Evolutionary conservation across 2,888 invertebrate species (phyloP), one percentile per base, ranked within the genome.

Genomic region (Pinctada fucata): DNA sequence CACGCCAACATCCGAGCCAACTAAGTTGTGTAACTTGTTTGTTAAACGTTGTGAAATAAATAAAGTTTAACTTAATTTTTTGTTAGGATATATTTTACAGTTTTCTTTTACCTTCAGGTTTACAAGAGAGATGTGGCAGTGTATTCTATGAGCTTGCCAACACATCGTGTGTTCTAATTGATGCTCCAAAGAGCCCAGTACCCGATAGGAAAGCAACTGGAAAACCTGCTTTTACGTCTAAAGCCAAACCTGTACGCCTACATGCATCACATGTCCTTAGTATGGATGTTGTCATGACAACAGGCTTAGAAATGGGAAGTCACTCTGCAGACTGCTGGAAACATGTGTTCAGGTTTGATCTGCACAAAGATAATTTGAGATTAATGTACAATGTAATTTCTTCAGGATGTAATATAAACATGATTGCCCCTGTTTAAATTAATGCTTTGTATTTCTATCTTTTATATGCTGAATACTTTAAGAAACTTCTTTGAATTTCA

Each of bases 301-400:
- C 96, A 80, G 97, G 98, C 2, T 93, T 99, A 73, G 97, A 98
- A 90, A 94, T 98, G 5, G 98, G 97, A 3, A 97, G 97, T 64
- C 97, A 97, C 90, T 97, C 97, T 49, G 95, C 97, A 31, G 97
- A 97, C 84, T 98, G 98, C 89, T 99, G 99, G 99, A 96, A 96
- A 83, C 97, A 99, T 91, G 97, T 99, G 80, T 97, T 99, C 91
- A 95, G 96, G 92, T 31, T 31, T 31, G 31, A 31, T 31, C 31
- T 31, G 31, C 91, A 75, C 3, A 65, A 4, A 4, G 16, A n/a
- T 64, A 4, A 48, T 49, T 31, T 31, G 31, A 31, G 31, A 31
- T 31, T 31, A 31, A 31, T 31, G 31, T 31, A 31, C 31, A 31
- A 31, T 31, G 31, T 31, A 31, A 31, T 31, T 31, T 31, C 31